Evolutionary conservation across 2,888 invertebrate genomes (phyloP).

Genomic region (Furcula furcula): DNA sequence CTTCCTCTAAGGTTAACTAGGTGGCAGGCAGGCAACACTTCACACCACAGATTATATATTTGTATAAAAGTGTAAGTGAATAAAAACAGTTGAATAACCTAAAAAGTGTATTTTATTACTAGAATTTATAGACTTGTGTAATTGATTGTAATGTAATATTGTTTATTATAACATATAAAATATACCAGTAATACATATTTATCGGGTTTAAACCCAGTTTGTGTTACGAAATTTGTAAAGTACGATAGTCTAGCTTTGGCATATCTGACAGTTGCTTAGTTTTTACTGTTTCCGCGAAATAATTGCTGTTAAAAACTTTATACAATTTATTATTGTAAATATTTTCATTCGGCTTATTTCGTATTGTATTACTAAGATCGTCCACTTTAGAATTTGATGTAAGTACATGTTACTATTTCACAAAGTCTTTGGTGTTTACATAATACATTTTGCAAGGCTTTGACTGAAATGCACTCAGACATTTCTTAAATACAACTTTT

Average conservation of each 20-base stretch:
- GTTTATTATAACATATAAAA: too few relatives aligned
- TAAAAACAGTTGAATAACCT: slow-evolving; percentile 31
- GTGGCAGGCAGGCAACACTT: too few relatives aligned
- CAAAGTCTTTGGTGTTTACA: slow-evolving; percentile 1
- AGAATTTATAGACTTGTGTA: too few relatives aligned
- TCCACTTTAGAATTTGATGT: slow-evolving; percentile 9
- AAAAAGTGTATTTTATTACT: too few relatives aligned
- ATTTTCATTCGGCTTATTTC: not conserved
- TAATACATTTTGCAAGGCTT: too few relatives aligned
- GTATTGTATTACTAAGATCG: slow-evolving; percentile 1
- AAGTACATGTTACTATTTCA: slow-evolving; percentile 34
- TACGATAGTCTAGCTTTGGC: slow-evolving; percentile 33
- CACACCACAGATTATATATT: too few relatives aligned
- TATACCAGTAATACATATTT: not conserved
- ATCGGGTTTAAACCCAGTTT: slow-evolving; percentile 6
- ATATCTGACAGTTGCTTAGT: slow-evolving; percentile 38
- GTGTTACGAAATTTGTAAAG: slow-evolving; percentile 18
- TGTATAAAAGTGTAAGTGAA: slow-evolving; percentile 33
- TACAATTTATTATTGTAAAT: slow-evolving; percentile 2
- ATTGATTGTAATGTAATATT: slow-evolving; percentile 1
- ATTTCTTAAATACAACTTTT: too few relatives aligned
- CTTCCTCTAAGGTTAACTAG: too few relatives aligned
- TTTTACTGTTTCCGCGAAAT: slow-evolving; percentile 20
- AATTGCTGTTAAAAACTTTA: slow-evolving; percentile 6
- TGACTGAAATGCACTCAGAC: too few relatives aligned